Base-by-base conservation (phyloP, 2,797 vertebrate species). In the Lithobates pipiens region DNA sequence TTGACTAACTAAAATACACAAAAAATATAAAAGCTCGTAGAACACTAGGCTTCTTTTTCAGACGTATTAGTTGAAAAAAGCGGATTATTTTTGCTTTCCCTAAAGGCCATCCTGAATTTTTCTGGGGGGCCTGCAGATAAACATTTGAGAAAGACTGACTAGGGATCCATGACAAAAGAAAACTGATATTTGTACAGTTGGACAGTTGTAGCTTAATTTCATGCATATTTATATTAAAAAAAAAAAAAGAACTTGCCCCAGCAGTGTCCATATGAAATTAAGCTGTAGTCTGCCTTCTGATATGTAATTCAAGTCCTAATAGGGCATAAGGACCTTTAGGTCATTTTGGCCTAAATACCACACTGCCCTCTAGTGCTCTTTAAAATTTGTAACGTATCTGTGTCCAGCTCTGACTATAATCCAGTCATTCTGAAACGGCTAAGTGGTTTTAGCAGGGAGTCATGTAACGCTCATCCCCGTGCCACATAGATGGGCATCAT, bases 311-410 rank as follows among this genome's bases (percentile, higher is more conserved):
- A 92, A 80, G 93, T 93, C 92, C 94, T 89, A 71, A 88, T 82
- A 78, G 85, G 93, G 75, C 82, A 16, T 88, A 90, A 67, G 21
- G 25, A 67, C 63, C n/a, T 67, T 67, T 92, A 93, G 96, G 95
- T 96, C 96, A 95, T 88, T 90, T 89, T 90, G 95, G 94, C 91
- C 89, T 91, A 92, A 94, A 95, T 95, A 91, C 96, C 93, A 95
- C 95, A 97, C 95, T 96, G 96, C 96, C 97, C 95, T 96, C 97
- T 97, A 97, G 96, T 96, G 97, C 95, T 92, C 32, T 72, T 7
- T 32, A 88, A 82, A 85, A 88, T 81, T 82, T 67, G 87, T 88
- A 89, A 23, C 54, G 23, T 90, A 88, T 86, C 87, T 88, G 10
- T 69, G 11, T 65, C 27, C 46, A 25, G 27, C 32, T 10, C 72